Evolutionary conservation across 2,797 vertebrate genomes (phyloP).

Genomic region (Ara ararauna): DNA sequence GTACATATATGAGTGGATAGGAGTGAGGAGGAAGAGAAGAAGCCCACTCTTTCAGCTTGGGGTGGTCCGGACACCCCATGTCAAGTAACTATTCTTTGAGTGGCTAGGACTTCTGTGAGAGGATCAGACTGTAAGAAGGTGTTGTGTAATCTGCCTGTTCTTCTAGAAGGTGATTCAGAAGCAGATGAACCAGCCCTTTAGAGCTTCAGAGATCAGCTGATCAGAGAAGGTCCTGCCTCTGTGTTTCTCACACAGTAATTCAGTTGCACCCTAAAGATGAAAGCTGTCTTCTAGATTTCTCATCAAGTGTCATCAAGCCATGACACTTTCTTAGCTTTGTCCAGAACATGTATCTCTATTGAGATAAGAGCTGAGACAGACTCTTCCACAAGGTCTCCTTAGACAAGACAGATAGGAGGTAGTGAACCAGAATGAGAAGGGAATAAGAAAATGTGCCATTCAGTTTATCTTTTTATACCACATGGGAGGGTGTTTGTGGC

Average conservation of each 20-base stretch:
- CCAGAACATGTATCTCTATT: not conserved
- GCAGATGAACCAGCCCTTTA: not conserved
- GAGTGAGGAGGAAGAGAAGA: not conserved
- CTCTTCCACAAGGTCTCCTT: constrained; percentile 69
- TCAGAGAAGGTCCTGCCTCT: not conserved
- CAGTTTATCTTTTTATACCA: constrained; percentile 60
- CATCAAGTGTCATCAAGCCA: constrained; percentile 33
- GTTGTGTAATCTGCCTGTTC: not conserved
- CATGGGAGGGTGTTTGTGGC: not conserved
- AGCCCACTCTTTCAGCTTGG: not conserved
- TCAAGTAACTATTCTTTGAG: not conserved
- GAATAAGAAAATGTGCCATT: constrained; percentile 48
- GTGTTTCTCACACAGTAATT: not conserved
- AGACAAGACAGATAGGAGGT: not conserved
- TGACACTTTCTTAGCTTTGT: constrained; percentile 64
- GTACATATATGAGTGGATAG: not conserved
- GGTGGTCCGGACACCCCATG: not conserved
- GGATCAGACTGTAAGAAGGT: not conserved
- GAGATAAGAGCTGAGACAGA: constrained; percentile 38
- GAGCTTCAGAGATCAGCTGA: not conserved
- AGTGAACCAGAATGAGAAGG: constrained; percentile 47
- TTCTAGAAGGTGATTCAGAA: not conserved
- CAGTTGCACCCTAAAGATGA: not conserved
- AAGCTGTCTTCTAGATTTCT: constrained; percentile 46
- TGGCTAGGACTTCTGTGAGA: not conserved